Conservation (phyloP, 2,888 invertebrate genomes). For the Thyatira batis region DNA sequence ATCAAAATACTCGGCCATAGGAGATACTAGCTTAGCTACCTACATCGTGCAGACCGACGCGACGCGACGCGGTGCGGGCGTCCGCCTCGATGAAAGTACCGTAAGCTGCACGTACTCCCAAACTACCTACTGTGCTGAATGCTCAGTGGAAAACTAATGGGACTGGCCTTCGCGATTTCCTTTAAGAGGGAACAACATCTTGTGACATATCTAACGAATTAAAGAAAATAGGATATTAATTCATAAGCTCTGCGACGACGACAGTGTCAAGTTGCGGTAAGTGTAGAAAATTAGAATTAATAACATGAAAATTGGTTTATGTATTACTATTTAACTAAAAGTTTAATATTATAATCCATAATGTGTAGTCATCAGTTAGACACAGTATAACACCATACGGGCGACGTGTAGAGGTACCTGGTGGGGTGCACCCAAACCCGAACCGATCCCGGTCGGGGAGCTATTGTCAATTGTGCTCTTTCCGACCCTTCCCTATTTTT, state of each 20-base stretch:
- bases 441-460: slow-evolving; percentile 38
- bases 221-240: neutral
- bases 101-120: slow-evolving; percentile 45
- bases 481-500: slow-evolving; percentile 76
- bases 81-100: slow-evolving; percentile 61
- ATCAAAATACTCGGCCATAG: slow-evolving; percentile 30
- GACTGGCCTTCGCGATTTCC: neutral
- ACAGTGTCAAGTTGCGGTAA: neutral
- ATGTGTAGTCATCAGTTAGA: slow-evolving; percentile 1
- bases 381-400: slow-evolving; percentile 33
- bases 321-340: too few species aligned
- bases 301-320: neutral
- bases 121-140: slow-evolving; percentile 23
- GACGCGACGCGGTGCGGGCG: slow-evolving; percentile 25
- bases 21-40: slow-evolving; percentile 1
- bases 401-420: slow-evolving; percentile 39
- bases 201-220: neutral
- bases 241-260: neutral
- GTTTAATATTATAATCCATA: too few species aligned
- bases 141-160: slow-evolving; percentile 17
- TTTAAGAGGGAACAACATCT: neutral
- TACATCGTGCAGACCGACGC: neutral
- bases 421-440: slow-evolving; percentile 43
- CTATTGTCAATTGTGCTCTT: slow-evolving; percentile 52
- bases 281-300: neutral